Percentiles rank a stretch among this genome's conserved stretches.
Conservation (phyloP, 2,113 vertebrate species). For the Sorex fumeus region DNA sequence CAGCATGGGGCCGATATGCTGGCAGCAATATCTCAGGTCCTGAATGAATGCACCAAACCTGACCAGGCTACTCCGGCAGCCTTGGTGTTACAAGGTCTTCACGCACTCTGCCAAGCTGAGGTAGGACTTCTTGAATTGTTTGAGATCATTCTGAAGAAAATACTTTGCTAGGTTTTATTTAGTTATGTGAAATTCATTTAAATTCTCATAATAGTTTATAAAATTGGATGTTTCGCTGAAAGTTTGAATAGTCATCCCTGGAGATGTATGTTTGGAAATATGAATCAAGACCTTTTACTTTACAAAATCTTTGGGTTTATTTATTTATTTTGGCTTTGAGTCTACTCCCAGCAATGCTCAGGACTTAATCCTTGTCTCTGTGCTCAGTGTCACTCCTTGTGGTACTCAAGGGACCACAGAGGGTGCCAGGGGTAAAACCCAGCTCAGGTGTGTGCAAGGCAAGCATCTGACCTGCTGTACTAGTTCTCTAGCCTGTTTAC, state of each 20-base stretch:
- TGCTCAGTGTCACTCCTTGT: no score
- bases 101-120: conserved; percentile 96
- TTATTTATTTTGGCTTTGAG: no score
- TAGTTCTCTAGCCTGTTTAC: no score
- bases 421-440: no score
- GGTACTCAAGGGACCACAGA: no score
- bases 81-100: conserved; percentile 94
- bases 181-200: not conserved
- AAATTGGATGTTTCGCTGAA: conserved; percentile 11
- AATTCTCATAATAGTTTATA: not conserved
- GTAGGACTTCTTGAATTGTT: conserved; percentile 84
- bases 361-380: no score
- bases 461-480: not conserved
- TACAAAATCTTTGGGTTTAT: not conserved
- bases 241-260: conserved; percentile 19
- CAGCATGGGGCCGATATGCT: conserved; percentile 98
- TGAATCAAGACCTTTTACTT: not conserved
- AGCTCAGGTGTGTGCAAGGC: no score
- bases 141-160: conserved; percentile 38
- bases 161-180: not conserved
- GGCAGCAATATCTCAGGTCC: conserved; percentile 92
- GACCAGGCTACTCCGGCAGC: conserved; percentile 94
- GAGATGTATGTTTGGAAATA: not conserved
- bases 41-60: conserved; percentile 92
- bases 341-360: no score